Evolutionary conservation across 2,113 vertebrate species (phyloP), one percentile per base, ranked within the genome.

Genomic region (Noturus placidus): DNA sequence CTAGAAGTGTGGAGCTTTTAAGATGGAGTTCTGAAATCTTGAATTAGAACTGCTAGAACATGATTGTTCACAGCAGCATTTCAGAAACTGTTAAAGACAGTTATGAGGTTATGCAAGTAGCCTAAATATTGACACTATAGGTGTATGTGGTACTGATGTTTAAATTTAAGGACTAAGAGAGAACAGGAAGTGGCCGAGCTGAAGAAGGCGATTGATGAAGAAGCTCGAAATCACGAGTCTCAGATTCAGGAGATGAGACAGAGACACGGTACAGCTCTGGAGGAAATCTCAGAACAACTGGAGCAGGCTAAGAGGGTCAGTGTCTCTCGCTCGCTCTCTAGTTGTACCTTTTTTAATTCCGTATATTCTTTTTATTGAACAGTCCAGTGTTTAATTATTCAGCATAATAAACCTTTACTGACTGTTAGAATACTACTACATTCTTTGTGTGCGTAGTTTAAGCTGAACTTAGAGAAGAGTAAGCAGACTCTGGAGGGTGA

Each of bases 191-290:
- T 99, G 88, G 96, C 98, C 15, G 98, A 99, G 79, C 94, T 99
- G 88, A 99, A 99, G 94, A 99, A 99, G 92, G 97, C 97, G 57
- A 98, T 99, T 1, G 98, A 99, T 83, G 98, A 99, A 35, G 98
- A 99, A 93, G 95, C 95, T 1, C 98, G 96, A 94, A 99, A 97
- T 92, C 98, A 99, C 0, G 98, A 99, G 87, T 96, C 97, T 27
- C 98, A 99, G 91, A 96, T 99, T 93, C 98, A 97, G 94, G 98
- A 99, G 30, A 97, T 99, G 94, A 96, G 98, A 87, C 98, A 98
- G 92, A 94, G 98, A 57, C 98, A 99, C 0, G 94, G 93, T 0
- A 95, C 95, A 0, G 96, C 96, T 0, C 94, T 99, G 92, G 98
- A 99, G 89, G 98, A 99, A 90, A 94, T 99, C 6, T 97, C 97